Conservation (phyloP, 2,113 vertebrate genomes). For the Prinia subflava region DNA sequence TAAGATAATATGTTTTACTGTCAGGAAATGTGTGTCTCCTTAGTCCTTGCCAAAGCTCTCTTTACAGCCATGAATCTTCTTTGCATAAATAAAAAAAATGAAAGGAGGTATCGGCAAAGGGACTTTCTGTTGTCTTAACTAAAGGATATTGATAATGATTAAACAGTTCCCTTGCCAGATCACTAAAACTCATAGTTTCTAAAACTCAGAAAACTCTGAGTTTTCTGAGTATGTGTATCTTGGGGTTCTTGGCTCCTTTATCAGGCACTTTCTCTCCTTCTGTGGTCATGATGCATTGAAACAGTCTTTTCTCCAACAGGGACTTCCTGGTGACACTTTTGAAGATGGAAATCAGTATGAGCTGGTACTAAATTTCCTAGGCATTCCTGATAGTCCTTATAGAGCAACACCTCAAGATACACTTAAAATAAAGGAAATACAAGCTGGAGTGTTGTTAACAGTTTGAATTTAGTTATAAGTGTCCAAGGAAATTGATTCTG, state of each 20-base stretch:
- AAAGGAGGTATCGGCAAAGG: not conserved
- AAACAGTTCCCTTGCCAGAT: not conserved
- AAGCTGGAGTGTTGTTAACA: not conserved
- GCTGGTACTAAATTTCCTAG: not conserved
- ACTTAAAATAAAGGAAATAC: not conserved
- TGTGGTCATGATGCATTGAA: not conserved
- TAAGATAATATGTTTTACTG: not conserved
- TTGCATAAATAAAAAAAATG: not conserved
- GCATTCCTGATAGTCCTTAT: not conserved
- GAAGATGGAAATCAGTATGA: not conserved
- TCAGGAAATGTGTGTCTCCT: not conserved
- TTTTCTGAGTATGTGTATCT: not conserved
- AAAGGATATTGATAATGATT: not conserved
- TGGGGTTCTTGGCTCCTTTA: not conserved
- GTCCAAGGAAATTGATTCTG: not conserved
- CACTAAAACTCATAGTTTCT: not conserved
- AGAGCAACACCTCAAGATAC: not conserved
- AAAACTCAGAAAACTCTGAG: no score
- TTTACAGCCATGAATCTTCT: not conserved
- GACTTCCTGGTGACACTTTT: not conserved
- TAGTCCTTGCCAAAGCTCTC: not conserved
- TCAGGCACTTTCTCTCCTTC: not conserved
- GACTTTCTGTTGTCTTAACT: not conserved
- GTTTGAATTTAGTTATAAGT: not conserved
- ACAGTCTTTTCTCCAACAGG: not conserved